A percentile compares a stretch with the other conserved stretches of the same genome.
Conservation (phyloP, 2,797 vertebrate species). For the Carapus acus region DNA sequence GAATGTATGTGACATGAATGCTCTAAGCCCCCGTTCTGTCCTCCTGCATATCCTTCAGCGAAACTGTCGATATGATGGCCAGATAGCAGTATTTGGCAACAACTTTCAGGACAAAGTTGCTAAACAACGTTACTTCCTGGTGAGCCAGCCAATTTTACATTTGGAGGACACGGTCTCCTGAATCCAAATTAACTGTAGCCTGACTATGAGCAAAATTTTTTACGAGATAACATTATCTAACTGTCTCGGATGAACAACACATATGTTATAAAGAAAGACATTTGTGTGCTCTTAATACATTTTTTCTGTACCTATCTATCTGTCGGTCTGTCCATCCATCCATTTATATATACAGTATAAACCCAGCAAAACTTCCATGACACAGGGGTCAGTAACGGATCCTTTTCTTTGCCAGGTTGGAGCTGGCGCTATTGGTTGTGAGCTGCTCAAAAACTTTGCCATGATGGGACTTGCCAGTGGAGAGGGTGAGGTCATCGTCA, state of each 20-base stretch:
- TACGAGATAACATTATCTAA: neutral
- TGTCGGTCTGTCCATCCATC: too few species aligned
- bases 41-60: too few species aligned
- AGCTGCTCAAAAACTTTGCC: slow-evolving; percentile 94
- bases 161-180: neutral
- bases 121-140: slow-evolving; percentile 89
- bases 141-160: slow-evolving; percentile 56
- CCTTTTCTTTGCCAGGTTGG: slow-evolving; percentile 78
- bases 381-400: neutral
- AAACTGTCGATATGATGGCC: slow-evolving; percentile 87
- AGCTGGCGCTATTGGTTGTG: slow-evolving; percentile 93
- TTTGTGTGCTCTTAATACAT: too few species aligned
- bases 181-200: slow-evolving; percentile 28
- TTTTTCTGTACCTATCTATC: too few species aligned
- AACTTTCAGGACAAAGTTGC: slow-evolving; percentile 81
- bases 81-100: slow-evolving; percentile 89
- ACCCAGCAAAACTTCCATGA: neutral
- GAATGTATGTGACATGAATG: neutral
- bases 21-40: too few species aligned
- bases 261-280: too few species aligned
- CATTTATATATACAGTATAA: too few species aligned
- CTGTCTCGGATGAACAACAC: neutral
- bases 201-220: slow-evolving; percentile 4
- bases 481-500: slow-evolving; percentile 83
- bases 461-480: slow-evolving; percentile 89